A percentile compares a stretch with the other conserved stretches of the same genome.
phyloP scores from a whole-genome alignment of 2,888 invertebrate genomes.

The Poecilobothrus nobilitatus region DNA sequence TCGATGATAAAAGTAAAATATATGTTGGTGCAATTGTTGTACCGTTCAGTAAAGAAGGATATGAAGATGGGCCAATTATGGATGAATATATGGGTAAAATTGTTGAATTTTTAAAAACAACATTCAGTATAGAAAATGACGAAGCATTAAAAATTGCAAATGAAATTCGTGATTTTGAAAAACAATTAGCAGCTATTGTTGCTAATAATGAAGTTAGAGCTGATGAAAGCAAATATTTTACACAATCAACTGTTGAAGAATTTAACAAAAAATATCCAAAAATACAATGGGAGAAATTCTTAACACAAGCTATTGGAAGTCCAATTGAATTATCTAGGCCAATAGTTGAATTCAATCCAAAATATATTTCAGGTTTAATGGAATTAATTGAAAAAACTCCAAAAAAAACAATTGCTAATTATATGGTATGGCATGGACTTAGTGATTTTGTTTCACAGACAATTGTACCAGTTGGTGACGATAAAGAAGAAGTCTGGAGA shows the following conservation, averaged over 20 bases:
- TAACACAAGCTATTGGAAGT: background rate
- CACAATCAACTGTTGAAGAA: conserved; percentile 5
- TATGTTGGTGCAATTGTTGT: conserved; percentile 7
- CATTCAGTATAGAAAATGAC: background rate
- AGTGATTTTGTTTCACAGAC: background rate
- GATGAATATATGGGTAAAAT: background rate
- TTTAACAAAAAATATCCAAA: conserved; percentile 5
- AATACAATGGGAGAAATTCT: conserved; percentile 8
- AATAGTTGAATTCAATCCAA: background rate
- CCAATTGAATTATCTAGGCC: background rate
- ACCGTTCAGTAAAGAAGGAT: background rate
- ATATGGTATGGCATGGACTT: background rate
- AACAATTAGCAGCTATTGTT: background rate
- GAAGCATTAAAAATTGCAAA: background rate
- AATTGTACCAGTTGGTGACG: background rate
- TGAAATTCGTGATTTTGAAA: conserved; percentile 10
- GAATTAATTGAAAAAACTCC: conserved; percentile 2
- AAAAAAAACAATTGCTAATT: conserved; percentile 5
- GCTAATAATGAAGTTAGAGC: background rate
- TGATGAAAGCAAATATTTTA: background rate
- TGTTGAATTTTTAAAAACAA: background rate
- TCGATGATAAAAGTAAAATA: background rate
- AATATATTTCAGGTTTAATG: background rate
- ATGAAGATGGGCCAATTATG: background rate
- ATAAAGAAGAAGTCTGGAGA: too few relatives aligned